A percentile compares a stretch with the other conserved stretches of the same genome.
These are phyloP conservation scores for Schizotus pectinicornis DNA, from an alignment of 2,888 invertebrate genomes.

Conservation along the genomic window DNA sequence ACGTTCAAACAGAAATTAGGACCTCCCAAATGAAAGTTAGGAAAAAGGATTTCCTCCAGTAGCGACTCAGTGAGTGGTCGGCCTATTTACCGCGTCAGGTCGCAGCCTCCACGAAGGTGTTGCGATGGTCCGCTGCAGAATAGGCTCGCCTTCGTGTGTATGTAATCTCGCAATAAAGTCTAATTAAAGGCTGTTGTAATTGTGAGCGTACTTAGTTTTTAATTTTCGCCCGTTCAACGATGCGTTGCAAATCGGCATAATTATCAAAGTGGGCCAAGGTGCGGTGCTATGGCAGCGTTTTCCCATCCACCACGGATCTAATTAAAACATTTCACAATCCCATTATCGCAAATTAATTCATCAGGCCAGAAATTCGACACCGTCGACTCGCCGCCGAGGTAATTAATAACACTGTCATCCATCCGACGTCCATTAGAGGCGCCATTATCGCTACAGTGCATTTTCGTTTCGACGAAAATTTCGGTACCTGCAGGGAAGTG, in stretches of 20 bases:
- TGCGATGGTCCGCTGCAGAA: no score
- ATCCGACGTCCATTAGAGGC: constrained; percentile 31
- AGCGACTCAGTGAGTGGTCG: no score
- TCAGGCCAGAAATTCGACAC: constrained; percentile 17
- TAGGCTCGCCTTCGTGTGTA: background rate
- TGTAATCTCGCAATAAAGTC: constrained; percentile 5
- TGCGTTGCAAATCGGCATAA: constrained; percentile 45
- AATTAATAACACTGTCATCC: no score
- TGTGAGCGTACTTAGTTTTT: constrained; percentile 32
- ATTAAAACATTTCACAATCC: constrained; percentile 39
- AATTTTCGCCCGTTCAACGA: constrained; percentile 39
- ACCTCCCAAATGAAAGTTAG: no score
- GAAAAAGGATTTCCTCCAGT: no score
- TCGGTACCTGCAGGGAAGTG: constrained; percentile 5
- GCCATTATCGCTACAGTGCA: background rate
- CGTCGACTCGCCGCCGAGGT: no score
- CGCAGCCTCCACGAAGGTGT: no score
- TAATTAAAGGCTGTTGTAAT: constrained; percentile 32
- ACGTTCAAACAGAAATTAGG: no score
- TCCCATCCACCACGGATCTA: constrained; percentile 27
- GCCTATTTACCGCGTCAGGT: no score
- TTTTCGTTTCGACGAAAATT: background rate
- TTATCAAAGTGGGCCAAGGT: constrained; percentile 49
- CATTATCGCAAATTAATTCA: constrained; percentile 28
- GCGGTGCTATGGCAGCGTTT: constrained; percentile 15